Conservation (phyloP, 1,140 invertebrate species). For the Drosophila subpulchrella region DNA sequence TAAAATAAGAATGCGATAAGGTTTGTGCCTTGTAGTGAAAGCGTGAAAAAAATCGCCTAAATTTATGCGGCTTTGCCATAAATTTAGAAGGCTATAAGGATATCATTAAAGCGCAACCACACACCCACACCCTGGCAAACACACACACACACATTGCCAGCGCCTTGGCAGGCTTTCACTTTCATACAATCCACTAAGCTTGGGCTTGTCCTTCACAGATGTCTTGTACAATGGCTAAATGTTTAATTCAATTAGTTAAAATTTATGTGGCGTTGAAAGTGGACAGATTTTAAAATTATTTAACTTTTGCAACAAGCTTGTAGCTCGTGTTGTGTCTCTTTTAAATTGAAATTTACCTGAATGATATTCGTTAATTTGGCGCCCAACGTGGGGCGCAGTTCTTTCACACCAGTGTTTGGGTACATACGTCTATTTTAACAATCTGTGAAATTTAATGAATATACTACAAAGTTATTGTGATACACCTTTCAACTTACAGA, state of each 20-base stretch:
- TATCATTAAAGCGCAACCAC: slow-evolving; percentile 79
- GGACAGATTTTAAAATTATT: no score
- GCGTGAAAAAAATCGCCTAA: slow-evolving; percentile 77
- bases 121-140: slow-evolving; percentile 36
- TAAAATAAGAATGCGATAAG: slow-evolving; percentile 83
- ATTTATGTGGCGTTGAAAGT: not conserved
- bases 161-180: slow-evolving; percentile 75
- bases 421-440: no score
- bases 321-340: no score
- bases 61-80: slow-evolving; percentile 82
- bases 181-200: slow-evolving; percentile 59
- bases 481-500: no score
- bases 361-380: no score
- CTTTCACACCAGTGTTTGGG: no score
- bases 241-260: not conserved
- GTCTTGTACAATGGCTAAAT: slow-evolving; percentile 21
- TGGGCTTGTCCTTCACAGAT: slow-evolving; percentile 57
- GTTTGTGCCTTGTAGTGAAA: slow-evolving; percentile 70
- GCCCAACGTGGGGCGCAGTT: no score
- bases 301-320: no score
- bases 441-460: no score
- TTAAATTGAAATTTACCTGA: no score
- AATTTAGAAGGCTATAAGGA: slow-evolving; percentile 80
- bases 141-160: slow-evolving; percentile 14
- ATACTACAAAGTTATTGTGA: no score